Evolutionary conservation across 2,113 vertebrate species (phyloP), one percentile per base, ranked within the genome.

Genomic region (Cepphus grylle): DNA sequence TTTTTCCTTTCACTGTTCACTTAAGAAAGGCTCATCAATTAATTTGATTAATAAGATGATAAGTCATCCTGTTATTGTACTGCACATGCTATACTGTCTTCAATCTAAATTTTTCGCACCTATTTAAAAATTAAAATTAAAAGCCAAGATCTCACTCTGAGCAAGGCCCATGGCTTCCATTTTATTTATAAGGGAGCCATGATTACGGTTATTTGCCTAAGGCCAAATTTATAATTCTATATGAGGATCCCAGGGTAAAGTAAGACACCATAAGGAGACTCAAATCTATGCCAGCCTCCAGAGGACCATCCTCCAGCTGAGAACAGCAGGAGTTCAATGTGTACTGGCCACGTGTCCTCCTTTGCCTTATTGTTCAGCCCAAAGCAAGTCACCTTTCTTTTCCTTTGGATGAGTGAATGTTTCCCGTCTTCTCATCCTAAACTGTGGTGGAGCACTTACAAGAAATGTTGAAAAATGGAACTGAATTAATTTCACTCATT

Each of bases 311-410:
- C 26, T 76, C 49, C 66, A 74, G 66, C 52, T 88, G 56, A 47
- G 25, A 82, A 65, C 0, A 82, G 50, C 27, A 49, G 34, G n/a
- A 69, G 18, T 21, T 23, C 26, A 74, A 5, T 0, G 2, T n/a
- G 40, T 45, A n/a, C 53, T 79, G 40, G 26, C 59, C 59, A 38
- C 0, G 0, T 9, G 53, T 42, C 18, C 17, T 55, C 63, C n/a
- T 62, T 8, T 32, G 56, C 61, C 49, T 80, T 63, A 11, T 8
- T 27, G 11, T 49, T 61, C 82, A 65, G 40, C 42, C 49, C 61
- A 43, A 5, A 10, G 9, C 0, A 1, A 79, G n/a, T 32, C 42
- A 73, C n/a, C 53, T 73, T 61, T 56, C 29, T 90, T 69, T 80
- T 72, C 53, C 53, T 78, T 29, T 55, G 6, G 27, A 38, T 17